Base-by-base conservation (phyloP, 2,888 invertebrate genomes). In the Gryllus longicercus region DNA sequence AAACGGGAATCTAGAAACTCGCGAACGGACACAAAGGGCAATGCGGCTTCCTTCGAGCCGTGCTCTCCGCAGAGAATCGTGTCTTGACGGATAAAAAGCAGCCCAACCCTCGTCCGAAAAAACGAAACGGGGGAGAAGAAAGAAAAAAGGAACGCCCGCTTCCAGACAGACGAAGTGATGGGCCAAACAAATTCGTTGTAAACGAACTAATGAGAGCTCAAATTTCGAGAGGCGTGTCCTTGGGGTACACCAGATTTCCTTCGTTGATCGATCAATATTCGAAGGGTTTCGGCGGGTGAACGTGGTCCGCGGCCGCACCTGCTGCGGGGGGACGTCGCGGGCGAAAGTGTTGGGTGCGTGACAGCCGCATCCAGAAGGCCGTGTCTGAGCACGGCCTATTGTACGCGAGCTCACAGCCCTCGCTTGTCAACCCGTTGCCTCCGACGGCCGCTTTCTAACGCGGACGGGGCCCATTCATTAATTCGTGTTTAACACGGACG, bases 181-280 rank as follows among this genome's bases (percentile, higher is more conserved):
- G 63, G 16, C 63, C 63, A 63, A 63, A 63, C 63, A 63, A 63
- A 63, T 63, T 63, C 63, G 63, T 63, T 14, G 63, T 63, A 63
- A 14, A 63, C 63, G 63, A 63, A 63, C 63, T 63, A 63, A 63
- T 63, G 63, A 63, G 63, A 63, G 63, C n/a, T 63, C 63, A 63
- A 63, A 63, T 63, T 63, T 63, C 63, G n/a, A 63, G 63, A 63
- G n/a, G 16, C 63, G 63, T 63, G 63, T 18, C 38, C 14, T 63
- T 63, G 63, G n/a, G 63, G 63, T 18, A 63, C 63, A 63, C 63
- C 63, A 63, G 38, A 63, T 63, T 63, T 63, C 63, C 63, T 18
- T 14, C n/a, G 63, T 18, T 63, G 63, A 63, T 63, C 63, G 63
- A 63, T 63, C n/a, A 38, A 38, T 38, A 38, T 38, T 38, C 38